phyloP scores from a whole-genome alignment of 2,113 vertebrate species.

The Paedocypris sp. region DNA sequence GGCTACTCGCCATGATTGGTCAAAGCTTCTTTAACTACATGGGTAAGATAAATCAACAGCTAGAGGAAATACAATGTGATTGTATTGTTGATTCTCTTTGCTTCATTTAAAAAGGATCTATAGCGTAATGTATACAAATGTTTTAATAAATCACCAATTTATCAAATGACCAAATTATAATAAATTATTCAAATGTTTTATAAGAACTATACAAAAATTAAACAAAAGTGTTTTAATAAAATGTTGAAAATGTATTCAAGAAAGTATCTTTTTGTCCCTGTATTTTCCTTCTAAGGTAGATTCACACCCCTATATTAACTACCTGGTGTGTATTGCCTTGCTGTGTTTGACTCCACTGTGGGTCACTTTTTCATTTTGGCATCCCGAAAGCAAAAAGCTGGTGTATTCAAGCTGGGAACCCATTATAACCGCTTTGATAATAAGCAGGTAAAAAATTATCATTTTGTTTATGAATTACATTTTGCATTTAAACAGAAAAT shows the following conservation, averaged over 20 bases:
- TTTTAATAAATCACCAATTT: too few species aligned
- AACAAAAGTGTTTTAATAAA: too few species aligned
- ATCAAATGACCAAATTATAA: too few species aligned
- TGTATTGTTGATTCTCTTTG: background rate
- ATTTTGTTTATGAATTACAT: background rate
- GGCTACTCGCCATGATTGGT: constrained; percentile 74
- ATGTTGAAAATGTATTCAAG: too few species aligned
- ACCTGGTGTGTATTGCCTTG: constrained; percentile 64
- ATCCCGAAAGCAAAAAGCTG: constrained; percentile 65
- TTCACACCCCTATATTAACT: constrained; percentile 60
- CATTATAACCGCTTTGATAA: constrained; percentile 80
- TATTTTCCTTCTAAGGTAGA: constrained; percentile 67
- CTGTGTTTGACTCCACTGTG: constrained; percentile 75
- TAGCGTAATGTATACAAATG: too few species aligned
- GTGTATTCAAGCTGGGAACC: constrained; percentile 85
- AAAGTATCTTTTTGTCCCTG: too few species aligned
- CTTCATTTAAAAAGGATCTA: background rate
- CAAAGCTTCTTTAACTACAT: constrained; percentile 69
- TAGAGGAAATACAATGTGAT: too few species aligned
- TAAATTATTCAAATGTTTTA: too few species aligned
- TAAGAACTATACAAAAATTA: too few species aligned
- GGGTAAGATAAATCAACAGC: constrained; percentile 53
- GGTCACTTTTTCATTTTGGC: constrained; percentile 69
- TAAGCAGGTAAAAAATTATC: constrained; percentile 76
- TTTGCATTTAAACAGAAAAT: background rate